Evolutionary conservation across 2,797 vertebrate species (phyloP), one percentile per base, ranked within the genome.

Genomic region (Rhincodon typus): DNA sequence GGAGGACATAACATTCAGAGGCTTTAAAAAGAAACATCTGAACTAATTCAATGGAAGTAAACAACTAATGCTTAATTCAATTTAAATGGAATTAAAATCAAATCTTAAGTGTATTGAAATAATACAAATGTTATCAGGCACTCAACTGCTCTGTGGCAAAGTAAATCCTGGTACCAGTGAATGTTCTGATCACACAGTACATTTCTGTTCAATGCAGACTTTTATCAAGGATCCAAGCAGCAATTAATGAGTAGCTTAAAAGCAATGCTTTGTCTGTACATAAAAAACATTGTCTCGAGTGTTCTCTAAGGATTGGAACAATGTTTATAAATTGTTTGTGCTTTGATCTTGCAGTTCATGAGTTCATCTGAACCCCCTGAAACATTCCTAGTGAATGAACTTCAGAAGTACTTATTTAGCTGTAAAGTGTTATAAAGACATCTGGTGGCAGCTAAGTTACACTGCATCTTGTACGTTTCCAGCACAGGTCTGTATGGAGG

Each of bases 341-440:
- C 94, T 53, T 95, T 57, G 69, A 72, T 77, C 94, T 95, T 77
- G 30, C 72, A 77, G 19, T 77, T 77, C 46, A 95, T 17, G 25
- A 34, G 46, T 74, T 95, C 46, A 74, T n/a, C 46, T n/a, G 13
- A 95, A 42, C 27, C 19, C 72, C 46, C 57, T 30, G 30, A 57
- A 74, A 50, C 5, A 34, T 57, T 77, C 46, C 27, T 7, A n/a
- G 5, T 57, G 5, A 57, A 50, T 95, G 13, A 15, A n/a, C n/a
- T n/a, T n/a, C n/a, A n/a, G n/a, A n/a, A n/a, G n/a, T n/a, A n/a
- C n/a, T n/a, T n/a, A n/a, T n/a, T n/a, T n/a, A n/a, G n/a, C n/a
- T n/a, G n/a, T n/a, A n/a, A 95, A 74, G 69, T 95, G 94, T 57
- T 95, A 95, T 21, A 95, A 95, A 95, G 94, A 95, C 94, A 95